Evolutionary conservation across 2,797 vertebrate species (phyloP).

Genomic region (Knipowitschia caucasica): DNA sequence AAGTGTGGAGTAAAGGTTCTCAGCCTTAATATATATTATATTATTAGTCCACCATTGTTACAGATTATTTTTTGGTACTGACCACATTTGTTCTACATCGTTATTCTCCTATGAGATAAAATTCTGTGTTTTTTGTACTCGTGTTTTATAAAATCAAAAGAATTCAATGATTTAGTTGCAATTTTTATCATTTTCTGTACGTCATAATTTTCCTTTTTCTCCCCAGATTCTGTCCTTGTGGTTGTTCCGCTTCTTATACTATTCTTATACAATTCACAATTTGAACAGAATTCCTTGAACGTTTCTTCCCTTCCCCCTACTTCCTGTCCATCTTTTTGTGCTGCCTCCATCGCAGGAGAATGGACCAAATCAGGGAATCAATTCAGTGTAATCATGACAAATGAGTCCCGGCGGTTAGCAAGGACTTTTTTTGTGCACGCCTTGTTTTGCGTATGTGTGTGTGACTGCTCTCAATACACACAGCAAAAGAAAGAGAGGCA

Average conservation of each 20-base stretch:
- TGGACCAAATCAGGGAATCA: conserved; percentile 76
- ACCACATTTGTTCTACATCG: no score
- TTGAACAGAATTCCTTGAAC: conserved; percentile 53
- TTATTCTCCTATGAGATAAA: no score
- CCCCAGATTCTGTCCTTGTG: background rate
- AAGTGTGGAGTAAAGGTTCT: no score
- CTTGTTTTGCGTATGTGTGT: conserved; percentile 8
- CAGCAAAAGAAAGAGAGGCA: background rate
- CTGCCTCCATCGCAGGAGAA: conserved; percentile 49
- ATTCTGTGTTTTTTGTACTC: no score
- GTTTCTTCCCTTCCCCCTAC: conserved; percentile 26
- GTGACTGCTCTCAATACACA: conserved; percentile 14
- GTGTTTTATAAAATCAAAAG: no score
- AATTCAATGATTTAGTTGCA: no score
- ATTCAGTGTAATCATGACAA: conserved; percentile 81
- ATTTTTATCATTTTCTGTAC: no score
- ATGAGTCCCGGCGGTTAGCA: conserved; percentile 66
- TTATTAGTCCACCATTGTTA: no score
- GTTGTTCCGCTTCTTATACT: background rate
- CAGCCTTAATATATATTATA: no score
- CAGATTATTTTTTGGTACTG: no score
- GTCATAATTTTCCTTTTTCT: no score
- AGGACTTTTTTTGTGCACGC: conserved; percentile 25
- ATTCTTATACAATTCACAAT: background rate
- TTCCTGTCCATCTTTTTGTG: conserved; percentile 12